Evolutionary conservation across 2,113 vertebrate species (phyloP), one percentile per base, ranked within the genome.

Genomic region (Paramisgurnus dabryanus): DNA sequence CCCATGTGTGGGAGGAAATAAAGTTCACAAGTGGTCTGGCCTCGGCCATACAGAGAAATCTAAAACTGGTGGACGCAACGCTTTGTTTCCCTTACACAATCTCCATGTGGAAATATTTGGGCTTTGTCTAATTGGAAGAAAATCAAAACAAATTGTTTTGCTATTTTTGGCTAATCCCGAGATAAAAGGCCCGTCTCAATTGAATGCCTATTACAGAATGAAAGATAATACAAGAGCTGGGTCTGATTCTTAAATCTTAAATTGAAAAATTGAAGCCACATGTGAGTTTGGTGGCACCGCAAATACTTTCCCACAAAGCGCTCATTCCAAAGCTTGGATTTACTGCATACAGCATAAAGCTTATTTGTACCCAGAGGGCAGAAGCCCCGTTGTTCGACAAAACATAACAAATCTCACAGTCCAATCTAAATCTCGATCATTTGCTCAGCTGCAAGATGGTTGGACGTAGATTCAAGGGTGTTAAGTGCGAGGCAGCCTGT

Each of bases 191-290:
- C 84, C 55, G 80, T 85, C 85, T 89, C 86, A 85, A 87, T 83
- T 81, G 83, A 79, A 76, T 80, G 80, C 76, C 85, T 89, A 58
- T 91, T 91, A 90, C 86, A 86, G 84, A 90, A 87, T 88, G 88
- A 90, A 89, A 91, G 89, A 87, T 89, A 90, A 90, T 86, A 83
- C 86, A 68, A 22, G 64, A 55, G 22, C 83, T 47, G 79, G 74
- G 34, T 84, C 80, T 78, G 82, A 88, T 85, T 84, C 86, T 10
- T 47, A 88, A 87, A 88, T 89, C 85, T 86, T 86, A 81, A 83
- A 87, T 83, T 86, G 86, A 83, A 83, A 67, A 91, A 93, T 90
- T 85, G 89, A 87, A 91, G 88, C 90, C 91, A 93, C 89, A 91
- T 93, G 92, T 89, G 80, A 83, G 85, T 86, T 87, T 86, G 80